Evolutionary conservation across 1,140 invertebrate species (phyloP), one percentile per base, ranked within the genome.

Genomic region (Tetranychus cinnabarinus): DNA sequence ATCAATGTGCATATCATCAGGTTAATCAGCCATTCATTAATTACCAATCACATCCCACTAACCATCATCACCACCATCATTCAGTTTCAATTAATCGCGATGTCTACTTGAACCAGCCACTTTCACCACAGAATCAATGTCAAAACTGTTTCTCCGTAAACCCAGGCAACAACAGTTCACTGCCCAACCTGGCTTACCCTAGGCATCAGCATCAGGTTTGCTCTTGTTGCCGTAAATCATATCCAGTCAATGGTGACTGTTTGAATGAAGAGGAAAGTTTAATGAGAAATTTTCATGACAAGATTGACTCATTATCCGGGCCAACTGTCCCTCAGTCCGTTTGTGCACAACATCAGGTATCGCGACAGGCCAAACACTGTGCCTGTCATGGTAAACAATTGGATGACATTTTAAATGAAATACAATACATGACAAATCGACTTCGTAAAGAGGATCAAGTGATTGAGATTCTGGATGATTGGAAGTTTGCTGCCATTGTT

Each of bases 401-500:
- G 70, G 82, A 85, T 66, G 80, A 88, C 69, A 95, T 97, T 73
- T 80, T 98, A 66, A 87, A 88, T 74, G 93, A 98, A 77, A 79
- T 98, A 67, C 83, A 87, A 75, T 93, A 92, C 74, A 95, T 97
- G 69, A 93, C 88, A 36, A 62, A 66, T 47, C 80, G 87, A 76
- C 81, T 91, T 78, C 81, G 86, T 72, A 85, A 83, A 75, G 86
- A 88, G 68, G 87, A 92, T 75, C 82, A 88, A 73, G 81, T 84
- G 67, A 80, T 83, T 70, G 86, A 88, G 73, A 80, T 90, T 73
- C 86, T 84, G 64, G 86, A 82, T 71, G 93, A 97, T 78, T 99
- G 95, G 93, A 96, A 96, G 79, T 98, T 97, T 78, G 95, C 95
- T 71, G 93, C 93, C 73, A 97, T 96, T 89, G 93, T 98, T 74